phyloP scores from a whole-genome alignment of 2,888 invertebrate genomes.

The Xylocampa areola region DNA sequence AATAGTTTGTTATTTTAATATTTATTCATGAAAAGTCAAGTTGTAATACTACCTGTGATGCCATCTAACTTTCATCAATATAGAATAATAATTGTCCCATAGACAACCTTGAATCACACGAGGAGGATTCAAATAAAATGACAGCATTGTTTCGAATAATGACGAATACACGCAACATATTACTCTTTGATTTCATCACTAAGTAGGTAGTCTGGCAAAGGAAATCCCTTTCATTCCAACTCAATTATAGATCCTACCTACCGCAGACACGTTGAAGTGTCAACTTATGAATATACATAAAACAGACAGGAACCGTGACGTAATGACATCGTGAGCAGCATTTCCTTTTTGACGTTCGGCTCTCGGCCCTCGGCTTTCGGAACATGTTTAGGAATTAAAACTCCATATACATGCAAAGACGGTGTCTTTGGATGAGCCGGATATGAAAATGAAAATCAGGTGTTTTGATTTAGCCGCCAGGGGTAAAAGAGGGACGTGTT shows the following conservation, averaged over 20 bases:
- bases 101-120: slow-evolving; percentile 3
- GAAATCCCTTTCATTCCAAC: slow-evolving; percentile 41
- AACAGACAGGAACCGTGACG: slow-evolving; percentile 42
- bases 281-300: slow-evolving; percentile 59
- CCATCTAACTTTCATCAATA: background rate
- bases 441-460: slow-evolving; percentile 43
- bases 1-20: slow-evolving; percentile 10
- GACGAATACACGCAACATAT: slow-evolving; percentile 1
- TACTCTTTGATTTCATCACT: slow-evolving; percentile 35
- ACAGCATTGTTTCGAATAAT: slow-evolving; percentile 25
- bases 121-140: slow-evolving; percentile 29
- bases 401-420: slow-evolving; percentile 33
- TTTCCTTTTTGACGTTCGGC: slow-evolving; percentile 49
- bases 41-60: background rate
- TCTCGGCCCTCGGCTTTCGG: slow-evolving; percentile 25
- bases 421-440: slow-evolving; percentile 25
- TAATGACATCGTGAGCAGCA: slow-evolving; percentile 50
- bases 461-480: slow-evolving; percentile 40
- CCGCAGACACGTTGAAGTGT: slow-evolving; percentile 49
- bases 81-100: background rate
- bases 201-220: slow-evolving; percentile 33
- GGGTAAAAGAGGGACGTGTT: background rate
- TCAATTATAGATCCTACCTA: slow-evolving; percentile 53
- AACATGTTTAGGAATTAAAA: slow-evolving; percentile 46
- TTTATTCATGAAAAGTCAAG: background rate